phyloP scores from a whole-genome alignment of 2,888 invertebrate species.

The Melieria picta region DNA sequence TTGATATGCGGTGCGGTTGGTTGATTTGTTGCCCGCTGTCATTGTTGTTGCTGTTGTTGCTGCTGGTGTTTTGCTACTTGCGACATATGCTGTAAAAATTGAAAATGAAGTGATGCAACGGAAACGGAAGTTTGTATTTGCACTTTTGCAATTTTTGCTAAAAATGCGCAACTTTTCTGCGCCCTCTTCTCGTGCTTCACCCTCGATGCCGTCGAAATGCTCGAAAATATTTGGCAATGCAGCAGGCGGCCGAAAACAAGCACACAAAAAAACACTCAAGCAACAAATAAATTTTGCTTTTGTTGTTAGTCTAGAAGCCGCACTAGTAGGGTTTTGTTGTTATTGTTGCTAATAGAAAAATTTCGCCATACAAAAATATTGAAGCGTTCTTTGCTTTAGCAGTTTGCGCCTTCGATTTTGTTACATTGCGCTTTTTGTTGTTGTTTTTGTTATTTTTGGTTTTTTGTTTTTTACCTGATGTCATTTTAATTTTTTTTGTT shows the following conservation, averaged over 20 bases:
- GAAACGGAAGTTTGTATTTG: constrained; percentile 65
- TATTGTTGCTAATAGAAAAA: neutral
- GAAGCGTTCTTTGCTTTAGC: too few species aligned
- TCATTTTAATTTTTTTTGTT: too few species aligned
- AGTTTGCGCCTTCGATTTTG: too few species aligned
- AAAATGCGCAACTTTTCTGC: constrained; percentile 63
- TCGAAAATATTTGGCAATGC: neutral
- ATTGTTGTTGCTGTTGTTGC: neutral
- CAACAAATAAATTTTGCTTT: neutral
- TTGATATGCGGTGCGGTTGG: too few species aligned
- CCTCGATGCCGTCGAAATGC: too few species aligned
- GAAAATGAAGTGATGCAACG: constrained; percentile 59
- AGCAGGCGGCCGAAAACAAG: neutral
- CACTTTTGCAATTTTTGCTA: constrained; percentile 63
- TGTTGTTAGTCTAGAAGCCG: neutral
- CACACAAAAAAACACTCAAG: constrained; percentile 10
- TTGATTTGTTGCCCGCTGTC: neutral
- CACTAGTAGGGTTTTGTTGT: neutral
- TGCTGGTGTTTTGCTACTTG: constrained; percentile 12
- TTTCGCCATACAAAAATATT: too few species aligned
- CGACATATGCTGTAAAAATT: constrained; percentile 33
- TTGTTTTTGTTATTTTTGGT: neutral
- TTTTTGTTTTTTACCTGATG: too few species aligned
- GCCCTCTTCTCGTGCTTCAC: constrained; percentile 38
- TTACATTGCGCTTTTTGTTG: neutral